phyloP scores from a whole-genome alignment of 2,113 vertebrate species.

The Pelobates fuscus region DNA sequence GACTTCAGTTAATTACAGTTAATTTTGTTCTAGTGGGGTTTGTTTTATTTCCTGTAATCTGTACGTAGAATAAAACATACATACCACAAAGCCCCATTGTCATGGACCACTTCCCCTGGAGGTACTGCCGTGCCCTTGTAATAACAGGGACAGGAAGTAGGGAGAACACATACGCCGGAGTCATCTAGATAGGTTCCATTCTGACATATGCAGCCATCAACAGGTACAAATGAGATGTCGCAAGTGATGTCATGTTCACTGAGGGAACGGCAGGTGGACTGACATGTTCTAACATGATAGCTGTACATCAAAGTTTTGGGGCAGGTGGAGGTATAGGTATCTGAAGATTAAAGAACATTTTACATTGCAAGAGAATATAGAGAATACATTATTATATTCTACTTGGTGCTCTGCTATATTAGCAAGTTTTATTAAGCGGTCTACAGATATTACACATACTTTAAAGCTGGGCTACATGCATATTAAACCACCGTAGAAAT shows the following conservation, averaged over 20 bases:
- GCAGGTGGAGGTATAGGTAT: slow-evolving; percentile 65
- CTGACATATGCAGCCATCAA: slow-evolving; percentile 86
- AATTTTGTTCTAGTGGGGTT: too few species aligned
- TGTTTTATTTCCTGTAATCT: too few species aligned
- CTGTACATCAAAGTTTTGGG: slow-evolving; percentile 66
- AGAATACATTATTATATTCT: too few species aligned
- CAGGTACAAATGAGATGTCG: slow-evolving; percentile 65
- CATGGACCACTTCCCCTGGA: slow-evolving; percentile 60
- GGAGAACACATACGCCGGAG: slow-evolving; percentile 68
- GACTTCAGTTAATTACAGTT: too few species aligned
- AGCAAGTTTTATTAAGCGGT: too few species aligned
- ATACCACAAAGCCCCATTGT: slow-evolving; percentile 66
- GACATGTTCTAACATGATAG: slow-evolving; percentile 73
- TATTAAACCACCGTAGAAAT: too few species aligned
- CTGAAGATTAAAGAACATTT: slow-evolving; percentile 50
- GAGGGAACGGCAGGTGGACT: slow-evolving; percentile 78
- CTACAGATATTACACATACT: too few species aligned
- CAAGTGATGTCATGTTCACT: slow-evolving; percentile 77
- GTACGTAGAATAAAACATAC: too few species aligned
- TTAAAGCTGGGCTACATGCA: too few species aligned
- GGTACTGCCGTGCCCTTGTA: slow-evolving; percentile 60
- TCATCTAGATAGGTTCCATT: slow-evolving; percentile 79
- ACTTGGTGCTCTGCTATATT: too few species aligned
- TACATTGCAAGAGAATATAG: too few species aligned
- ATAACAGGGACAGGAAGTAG: slow-evolving; percentile 79